These are phyloP conservation scores for Lichenostomus cassidix DNA, from an alignment of 2,113 vertebrate genomes.

Conservation along the genomic window DNA sequence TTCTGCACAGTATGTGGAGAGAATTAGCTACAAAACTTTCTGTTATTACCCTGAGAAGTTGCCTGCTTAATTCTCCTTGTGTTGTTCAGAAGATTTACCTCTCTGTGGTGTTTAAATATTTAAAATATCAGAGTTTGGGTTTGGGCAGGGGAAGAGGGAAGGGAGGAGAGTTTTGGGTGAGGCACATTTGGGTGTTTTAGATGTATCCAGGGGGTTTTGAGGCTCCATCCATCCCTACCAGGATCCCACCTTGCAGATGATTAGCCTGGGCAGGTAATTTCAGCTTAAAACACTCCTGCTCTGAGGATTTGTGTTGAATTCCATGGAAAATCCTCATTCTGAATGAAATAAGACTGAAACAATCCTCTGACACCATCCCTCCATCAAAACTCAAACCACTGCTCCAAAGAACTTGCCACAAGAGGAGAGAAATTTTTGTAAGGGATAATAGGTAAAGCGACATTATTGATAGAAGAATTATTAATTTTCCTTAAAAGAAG, in stretches of 20 bases:
- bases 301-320: neutral
- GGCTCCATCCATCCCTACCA: neutral
- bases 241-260: neutral
- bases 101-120: slow-evolving; percentile 43
- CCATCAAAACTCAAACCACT: neutral
- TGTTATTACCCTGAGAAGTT: slow-evolving; percentile 45
- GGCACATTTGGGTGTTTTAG: too few species aligned
- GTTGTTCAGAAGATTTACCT: slow-evolving; percentile 41
- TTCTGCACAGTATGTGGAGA: slow-evolving; percentile 49
- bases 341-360: neutral
- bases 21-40: slow-evolving; percentile 41
- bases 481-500: neutral
- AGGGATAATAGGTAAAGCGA: neutral
- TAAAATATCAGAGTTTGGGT: slow-evolving; percentile 17
- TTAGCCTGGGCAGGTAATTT: neutral
- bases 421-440: rapidly evolving
- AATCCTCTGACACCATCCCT: neutral
- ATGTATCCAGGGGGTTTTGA: rapidly evolving
- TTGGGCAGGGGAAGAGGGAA: neutral
- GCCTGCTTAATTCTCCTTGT: slow-evolving; percentile 45
- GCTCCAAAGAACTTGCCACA: neutral
- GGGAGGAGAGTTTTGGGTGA: neutral
- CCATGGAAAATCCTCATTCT: neutral
- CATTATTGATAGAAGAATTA: neutral
- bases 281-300: neutral